Evolutionary conservation across 2,797 vertebrate species (phyloP).

Genomic region (Remorina albescens): DNA sequence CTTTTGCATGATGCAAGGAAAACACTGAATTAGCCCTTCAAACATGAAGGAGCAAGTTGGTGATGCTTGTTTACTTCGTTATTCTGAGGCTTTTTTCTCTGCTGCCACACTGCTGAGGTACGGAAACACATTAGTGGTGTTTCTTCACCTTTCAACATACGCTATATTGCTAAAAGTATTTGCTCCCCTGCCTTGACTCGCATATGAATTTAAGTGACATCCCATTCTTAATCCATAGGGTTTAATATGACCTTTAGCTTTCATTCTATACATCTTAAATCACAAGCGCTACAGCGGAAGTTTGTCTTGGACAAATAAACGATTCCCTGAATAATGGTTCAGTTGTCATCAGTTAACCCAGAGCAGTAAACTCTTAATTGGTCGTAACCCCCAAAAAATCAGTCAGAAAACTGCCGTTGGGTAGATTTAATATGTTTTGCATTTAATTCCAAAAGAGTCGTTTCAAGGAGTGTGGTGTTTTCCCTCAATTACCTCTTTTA

Average conservation of each 20-base stretch:
- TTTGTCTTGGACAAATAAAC: neutral
- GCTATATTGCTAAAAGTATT: neutral
- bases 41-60: neutral
- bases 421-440: neutral
- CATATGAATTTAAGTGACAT: no score
- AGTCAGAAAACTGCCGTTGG: neutral
- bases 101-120: neutral
- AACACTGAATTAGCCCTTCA: neutral
- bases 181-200: no score
- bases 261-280: neutral
- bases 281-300: neutral
- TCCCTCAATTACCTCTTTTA: constrained; percentile 27
- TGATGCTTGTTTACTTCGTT: constrained; percentile 5
- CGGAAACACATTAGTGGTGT: neutral
- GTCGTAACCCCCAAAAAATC: neutral
- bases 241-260: no score
- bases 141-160: neutral
- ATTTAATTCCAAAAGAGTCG: neutral
- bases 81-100: neutral
- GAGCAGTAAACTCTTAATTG: neutral
- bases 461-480: neutral
- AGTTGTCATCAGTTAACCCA: neutral
- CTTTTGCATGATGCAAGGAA: constrained; percentile 5
- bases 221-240: no score
- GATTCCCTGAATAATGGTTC: neutral